These are phyloP conservation scores for Andrena haemorrhoa DNA, from an alignment of 2,888 invertebrate genomes.

Conservation along the genomic window DNA sequence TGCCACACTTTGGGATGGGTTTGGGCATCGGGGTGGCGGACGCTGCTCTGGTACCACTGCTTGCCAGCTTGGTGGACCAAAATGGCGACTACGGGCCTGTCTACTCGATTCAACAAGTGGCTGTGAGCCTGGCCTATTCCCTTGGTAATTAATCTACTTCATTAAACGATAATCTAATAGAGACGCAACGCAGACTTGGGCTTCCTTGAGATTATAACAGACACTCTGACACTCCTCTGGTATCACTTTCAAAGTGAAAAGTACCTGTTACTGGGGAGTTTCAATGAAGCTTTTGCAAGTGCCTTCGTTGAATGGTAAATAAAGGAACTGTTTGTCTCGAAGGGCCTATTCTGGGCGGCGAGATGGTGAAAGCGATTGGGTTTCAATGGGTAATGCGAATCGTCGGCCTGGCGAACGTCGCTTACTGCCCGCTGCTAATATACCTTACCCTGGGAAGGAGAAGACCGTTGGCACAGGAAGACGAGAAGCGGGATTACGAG, in stretches of 20 bases:
- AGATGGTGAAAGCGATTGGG: conserved; percentile 89
- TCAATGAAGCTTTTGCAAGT: no score
- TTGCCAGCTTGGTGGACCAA: conserved; percentile 91
- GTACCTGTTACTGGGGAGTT: no score
- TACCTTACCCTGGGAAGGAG: conserved; percentile 81
- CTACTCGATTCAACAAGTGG: conserved; percentile 93
- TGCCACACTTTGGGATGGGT: conserved; percentile 93
- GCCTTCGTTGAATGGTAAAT: neutral
- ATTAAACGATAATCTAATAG: neutral
- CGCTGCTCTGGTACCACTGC: conserved; percentile 91
- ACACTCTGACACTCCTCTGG: no score
- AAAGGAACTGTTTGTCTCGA: conserved; percentile 23
- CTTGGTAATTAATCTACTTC: conserved; percentile 86
- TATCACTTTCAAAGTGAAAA: no score
- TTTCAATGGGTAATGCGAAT: conserved; percentile 91
- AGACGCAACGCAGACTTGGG: no score
- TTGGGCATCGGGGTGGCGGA: conserved; percentile 93
- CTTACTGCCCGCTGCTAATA: conserved; percentile 89
- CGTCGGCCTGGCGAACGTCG: conserved; percentile 89
- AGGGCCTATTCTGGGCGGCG: conserved; percentile 92
- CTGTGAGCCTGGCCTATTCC: conserved; percentile 93
- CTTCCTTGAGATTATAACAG: no score
- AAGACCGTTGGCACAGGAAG: conserved; percentile 66
- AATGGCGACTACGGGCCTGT: conserved; percentile 91
- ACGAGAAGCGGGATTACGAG: conserved; percentile 76